Conservation (phyloP, 2,113 vertebrate genomes). For the Aviceda subcristata region DNA sequence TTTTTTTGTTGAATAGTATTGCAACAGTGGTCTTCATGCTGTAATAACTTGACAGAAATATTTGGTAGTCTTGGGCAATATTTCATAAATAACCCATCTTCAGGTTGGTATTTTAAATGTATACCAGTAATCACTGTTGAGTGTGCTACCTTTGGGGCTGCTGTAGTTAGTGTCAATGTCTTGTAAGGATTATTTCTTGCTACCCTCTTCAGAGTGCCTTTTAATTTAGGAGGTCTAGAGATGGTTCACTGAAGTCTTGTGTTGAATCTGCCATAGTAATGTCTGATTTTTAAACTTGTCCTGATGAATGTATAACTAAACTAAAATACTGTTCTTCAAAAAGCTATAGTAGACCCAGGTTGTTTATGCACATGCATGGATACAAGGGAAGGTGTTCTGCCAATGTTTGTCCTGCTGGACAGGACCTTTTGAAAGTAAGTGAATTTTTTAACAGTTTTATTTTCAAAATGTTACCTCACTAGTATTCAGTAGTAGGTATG, state of each 20-base stretch:
- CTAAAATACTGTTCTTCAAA: conserved; percentile 54
- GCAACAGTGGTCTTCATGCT: not conserved
- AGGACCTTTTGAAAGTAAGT: conserved; percentile 67
- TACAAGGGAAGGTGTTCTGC: conserved; percentile 64
- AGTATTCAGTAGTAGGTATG: conserved; percentile 45
- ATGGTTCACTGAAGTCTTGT: conserved; percentile 35
- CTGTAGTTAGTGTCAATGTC: not conserved
- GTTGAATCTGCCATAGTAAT: conserved; percentile 30
- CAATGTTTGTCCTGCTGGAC: conserved; percentile 74
- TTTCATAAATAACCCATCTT: conserved; percentile 10
- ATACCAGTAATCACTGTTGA: not conserved
- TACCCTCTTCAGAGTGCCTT: conserved; percentile 58
- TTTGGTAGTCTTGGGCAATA: not conserved
- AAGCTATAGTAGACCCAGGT: conserved; percentile 54
- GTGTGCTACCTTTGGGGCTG: not conserved
- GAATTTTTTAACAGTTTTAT: conserved; percentile 67
- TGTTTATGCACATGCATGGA: conserved; percentile 67
- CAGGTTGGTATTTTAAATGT: not conserved
- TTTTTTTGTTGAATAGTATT: not conserved
- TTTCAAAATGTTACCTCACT: conserved; percentile 73
- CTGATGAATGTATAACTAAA: conserved; percentile 71
- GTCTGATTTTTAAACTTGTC: conserved; percentile 46
- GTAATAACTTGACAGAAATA: not conserved
- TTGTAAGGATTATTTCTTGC: conserved; percentile 5
- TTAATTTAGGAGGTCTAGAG: conserved; percentile 59